Conservation (phyloP, 2,888 invertebrate species). For the Clitarchus hookeri region DNA sequence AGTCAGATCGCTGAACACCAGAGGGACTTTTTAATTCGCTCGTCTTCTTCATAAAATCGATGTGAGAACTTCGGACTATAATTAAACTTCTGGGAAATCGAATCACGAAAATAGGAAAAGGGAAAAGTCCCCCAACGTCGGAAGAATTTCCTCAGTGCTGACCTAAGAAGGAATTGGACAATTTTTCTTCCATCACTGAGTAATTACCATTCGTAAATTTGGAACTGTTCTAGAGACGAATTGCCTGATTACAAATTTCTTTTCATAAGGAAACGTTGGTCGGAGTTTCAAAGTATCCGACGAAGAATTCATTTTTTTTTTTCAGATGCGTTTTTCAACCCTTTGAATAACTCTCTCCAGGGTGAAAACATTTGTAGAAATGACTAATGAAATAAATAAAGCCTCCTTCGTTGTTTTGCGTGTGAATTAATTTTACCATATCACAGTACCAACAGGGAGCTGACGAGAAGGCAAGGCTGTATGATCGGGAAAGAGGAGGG, state of each 20-base stretch:
- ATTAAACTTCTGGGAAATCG: slow-evolving; percentile 1
- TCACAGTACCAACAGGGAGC: no score
- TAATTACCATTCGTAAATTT: slow-evolving; percentile 3
- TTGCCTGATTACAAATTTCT: background rate
- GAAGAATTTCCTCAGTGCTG: background rate
- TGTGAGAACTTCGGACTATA: slow-evolving; percentile 16
- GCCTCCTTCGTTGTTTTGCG: no score
- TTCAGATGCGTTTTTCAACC: no score
- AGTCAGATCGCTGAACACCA: background rate
- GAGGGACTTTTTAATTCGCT: slow-evolving; percentile 4
- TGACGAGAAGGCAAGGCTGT: no score
- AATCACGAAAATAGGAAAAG: background rate
- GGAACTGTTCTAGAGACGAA: background rate
- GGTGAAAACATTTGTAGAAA: no score
- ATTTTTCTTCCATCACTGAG: background rate
- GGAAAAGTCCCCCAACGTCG: background rate
- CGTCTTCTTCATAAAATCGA: background rate
- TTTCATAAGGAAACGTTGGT: no score
- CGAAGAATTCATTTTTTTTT: no score
- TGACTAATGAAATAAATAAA: no score
- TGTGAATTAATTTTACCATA: no score
- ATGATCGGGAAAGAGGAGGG: no score
- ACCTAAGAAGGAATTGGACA: background rate
- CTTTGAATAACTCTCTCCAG: no score
- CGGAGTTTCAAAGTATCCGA: no score